phyloP scores from a whole-genome alignment of 1,140 invertebrate species.

The Stegodyphus mimosarum region DNA sequence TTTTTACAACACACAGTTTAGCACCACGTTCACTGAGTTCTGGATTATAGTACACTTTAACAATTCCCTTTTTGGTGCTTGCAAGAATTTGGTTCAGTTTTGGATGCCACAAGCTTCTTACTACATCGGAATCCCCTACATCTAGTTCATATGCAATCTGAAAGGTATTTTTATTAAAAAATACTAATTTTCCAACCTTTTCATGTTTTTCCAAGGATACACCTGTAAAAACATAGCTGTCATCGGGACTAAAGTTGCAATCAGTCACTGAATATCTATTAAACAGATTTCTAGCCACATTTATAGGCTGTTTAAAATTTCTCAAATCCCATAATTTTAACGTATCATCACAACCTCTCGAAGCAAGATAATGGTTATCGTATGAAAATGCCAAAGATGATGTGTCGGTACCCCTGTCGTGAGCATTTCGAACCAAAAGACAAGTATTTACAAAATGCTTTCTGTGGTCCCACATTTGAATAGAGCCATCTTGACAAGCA shows the following conservation, averaged over 20 bases:
- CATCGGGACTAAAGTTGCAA: conserved; percentile 94
- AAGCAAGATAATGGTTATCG: conserved; percentile 81
- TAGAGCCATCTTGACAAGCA: conserved; percentile 94
- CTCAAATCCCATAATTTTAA: conserved; percentile 95
- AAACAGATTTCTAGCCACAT: conserved; percentile 78
- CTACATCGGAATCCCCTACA: conserved; percentile 80
- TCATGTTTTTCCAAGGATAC: conserved; percentile 81
- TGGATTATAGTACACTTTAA: conserved; percentile 92
- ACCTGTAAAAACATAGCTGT: conserved; percentile 88
- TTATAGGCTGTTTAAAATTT: conserved; percentile 82
- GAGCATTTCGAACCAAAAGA: conserved; percentile 81
- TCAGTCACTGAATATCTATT: conserved; percentile 91
- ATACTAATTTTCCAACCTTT: conserved; percentile 79
- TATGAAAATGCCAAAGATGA: conserved; percentile 90
- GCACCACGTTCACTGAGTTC: conserved; percentile 88
- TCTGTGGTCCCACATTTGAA: conserved; percentile 97
- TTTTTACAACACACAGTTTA: conserved; percentile 88
- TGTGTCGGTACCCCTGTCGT: conserved; percentile 84
- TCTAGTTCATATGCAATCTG: conserved; percentile 76
- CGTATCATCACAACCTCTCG: conserved; percentile 87
- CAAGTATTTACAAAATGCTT: conserved; percentile 80
- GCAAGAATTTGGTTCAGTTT: conserved; percentile 96
- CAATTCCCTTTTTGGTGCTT: conserved; percentile 89
- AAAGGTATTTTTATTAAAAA: conserved; percentile 85
- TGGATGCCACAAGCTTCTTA: conserved; percentile 94